phyloP scores from a whole-genome alignment of 2,113 vertebrate species.

The Equus przewalskii region DNA sequence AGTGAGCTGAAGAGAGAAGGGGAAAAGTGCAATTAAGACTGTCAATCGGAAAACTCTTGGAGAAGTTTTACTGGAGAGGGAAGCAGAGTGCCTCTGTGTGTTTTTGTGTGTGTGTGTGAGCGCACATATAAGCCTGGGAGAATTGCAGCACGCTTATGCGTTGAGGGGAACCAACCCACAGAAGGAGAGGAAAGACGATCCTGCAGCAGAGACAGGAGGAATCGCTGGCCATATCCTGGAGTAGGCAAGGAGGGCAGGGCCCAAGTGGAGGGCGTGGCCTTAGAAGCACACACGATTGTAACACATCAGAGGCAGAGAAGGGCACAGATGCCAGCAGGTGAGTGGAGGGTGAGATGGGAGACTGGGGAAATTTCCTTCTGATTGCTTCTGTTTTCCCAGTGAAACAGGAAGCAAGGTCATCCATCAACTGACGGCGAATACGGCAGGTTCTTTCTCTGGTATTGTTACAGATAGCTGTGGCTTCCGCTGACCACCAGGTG shows the following conservation, averaged over 20 bases:
- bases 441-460: neutral
- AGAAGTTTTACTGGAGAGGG: neutral
- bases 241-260: rapidly evolving
- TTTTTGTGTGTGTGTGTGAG: rapidly evolving
- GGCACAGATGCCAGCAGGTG: neutral
- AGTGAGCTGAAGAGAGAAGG: neutral
- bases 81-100: neutral
- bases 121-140: neutral
- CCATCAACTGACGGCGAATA: neutral
- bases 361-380: neutral
- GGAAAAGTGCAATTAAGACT: neutral
- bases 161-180: neutral
- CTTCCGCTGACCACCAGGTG: neutral
- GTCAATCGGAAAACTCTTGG: neutral
- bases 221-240: neutral
- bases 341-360: neutral
- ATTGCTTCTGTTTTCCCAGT: conserved; percentile 24
- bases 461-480: neutral
- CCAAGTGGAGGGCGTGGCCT: neutral
- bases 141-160: neutral
- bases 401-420: neutral
- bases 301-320: neutral
- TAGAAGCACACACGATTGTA: rapidly evolving
- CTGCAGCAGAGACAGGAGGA: neutral
- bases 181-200: neutral